Evolutionary conservation across 2,113 vertebrate genomes (phyloP).

Genomic region (Oreotragus oreotragus): DNA sequence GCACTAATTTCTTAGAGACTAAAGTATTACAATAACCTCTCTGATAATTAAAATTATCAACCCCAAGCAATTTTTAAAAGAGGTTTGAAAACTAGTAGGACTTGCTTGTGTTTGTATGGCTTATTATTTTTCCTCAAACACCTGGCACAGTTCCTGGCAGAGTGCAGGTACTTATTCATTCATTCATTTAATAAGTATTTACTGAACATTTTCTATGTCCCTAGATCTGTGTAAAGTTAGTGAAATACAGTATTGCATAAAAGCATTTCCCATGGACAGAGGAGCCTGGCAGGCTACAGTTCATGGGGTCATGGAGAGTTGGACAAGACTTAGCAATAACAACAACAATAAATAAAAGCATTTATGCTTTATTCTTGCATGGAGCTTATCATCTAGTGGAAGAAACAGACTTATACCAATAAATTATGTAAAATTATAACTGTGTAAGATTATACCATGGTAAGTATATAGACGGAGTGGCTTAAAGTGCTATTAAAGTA

Average conservation of each 20-base stretch:
- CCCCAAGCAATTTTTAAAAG: neutral
- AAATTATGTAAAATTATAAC: neutral
- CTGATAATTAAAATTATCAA: neutral
- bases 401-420: neutral
- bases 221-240: neutral
- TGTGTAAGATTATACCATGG: neutral
- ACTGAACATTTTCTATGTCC: neutral
- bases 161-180: neutral
- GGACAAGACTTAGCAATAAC: neutral
- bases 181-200: neutral
- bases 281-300: neutral
- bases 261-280: neutral
- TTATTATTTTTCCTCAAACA: neutral
- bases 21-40: neutral
- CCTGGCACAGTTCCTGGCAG: neutral
- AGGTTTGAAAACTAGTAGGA: neutral
- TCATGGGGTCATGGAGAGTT: neutral
- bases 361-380: neutral
- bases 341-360: neutral
- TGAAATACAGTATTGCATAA: neutral
- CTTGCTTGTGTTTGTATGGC: neutral
- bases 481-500: neutral
- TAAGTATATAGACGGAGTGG: neutral
- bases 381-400: neutral
- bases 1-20: neutral